Evolutionary conservation across 2,797 vertebrate genomes (phyloP).

Genomic region (Lycodopsis pacificus): DNA sequence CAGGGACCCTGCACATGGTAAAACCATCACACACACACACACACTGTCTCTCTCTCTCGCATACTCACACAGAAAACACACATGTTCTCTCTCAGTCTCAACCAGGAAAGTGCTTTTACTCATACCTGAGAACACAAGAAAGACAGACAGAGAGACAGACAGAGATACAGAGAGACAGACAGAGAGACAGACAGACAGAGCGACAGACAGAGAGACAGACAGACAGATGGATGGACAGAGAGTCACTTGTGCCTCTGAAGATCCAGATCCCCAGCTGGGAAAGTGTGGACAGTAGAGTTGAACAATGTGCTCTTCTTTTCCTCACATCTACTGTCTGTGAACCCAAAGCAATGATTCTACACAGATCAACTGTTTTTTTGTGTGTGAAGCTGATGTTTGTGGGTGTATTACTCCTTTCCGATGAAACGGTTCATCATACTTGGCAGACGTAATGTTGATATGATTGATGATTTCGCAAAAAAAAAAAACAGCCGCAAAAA

Average conservation of each 20-base stretch:
- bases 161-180: too few species aligned
- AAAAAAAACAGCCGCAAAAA: neutral
- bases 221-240: conserved; percentile 1
- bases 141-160: conserved; percentile 25
- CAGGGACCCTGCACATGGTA: conserved; percentile 78
- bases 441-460: neutral
- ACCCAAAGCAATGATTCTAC: conserved; percentile 10
- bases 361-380: conserved; percentile 10
- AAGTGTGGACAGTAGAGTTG: conserved; percentile 47
- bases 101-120: conserved; percentile 77
- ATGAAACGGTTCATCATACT: neutral
- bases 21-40: conserved; percentile 71
- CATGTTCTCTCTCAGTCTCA: conserved; percentile 64
- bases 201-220: conserved; percentile 17
- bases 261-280: conserved; percentile 53
- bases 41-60: conserved; percentile 33
- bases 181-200: conserved; percentile 4
- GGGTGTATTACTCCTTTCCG: neutral
- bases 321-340: conserved; percentile 13
- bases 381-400: conserved; percentile 1
- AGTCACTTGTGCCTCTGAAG: conserved; percentile 52
- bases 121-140: conserved; percentile 61
- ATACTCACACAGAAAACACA: conserved; percentile 59
- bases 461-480: conserved; percentile 3
- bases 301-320: conserved; percentile 47